phyloP scores from a whole-genome alignment of 2,113 vertebrate species.

The Hyla sarda region DNA sequence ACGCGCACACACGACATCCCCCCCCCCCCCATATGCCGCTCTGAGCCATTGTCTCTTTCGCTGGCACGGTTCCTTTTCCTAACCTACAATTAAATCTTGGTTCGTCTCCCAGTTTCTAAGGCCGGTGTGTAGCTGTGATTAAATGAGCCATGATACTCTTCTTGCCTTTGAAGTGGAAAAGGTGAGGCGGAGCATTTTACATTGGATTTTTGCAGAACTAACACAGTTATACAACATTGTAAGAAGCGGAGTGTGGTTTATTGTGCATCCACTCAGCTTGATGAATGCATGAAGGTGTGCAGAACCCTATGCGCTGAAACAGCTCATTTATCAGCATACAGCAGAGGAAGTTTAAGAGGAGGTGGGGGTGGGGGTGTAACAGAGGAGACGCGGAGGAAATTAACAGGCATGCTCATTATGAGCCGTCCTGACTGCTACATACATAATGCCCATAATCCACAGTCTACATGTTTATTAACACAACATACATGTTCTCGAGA shows the following conservation, averaged over 20 bases:
- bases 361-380: background rate
- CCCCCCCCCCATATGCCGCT: background rate
- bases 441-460: background rate
- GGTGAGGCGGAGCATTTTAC: slow-evolving; percentile 14
- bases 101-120: slow-evolving; percentile 23
- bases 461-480: background rate
- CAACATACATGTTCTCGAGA: background rate
- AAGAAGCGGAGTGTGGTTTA: slow-evolving; percentile 12
- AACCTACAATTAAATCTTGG: slow-evolving; percentile 15
- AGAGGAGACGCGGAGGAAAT: slow-evolving; percentile 10
- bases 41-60: background rate
- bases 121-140: slow-evolving; percentile 26
- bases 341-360: slow-evolving; percentile 12
- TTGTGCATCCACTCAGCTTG: slow-evolving; percentile 23
- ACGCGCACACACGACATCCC: background rate
- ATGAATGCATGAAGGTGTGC: slow-evolving; percentile 16
- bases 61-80: background rate
- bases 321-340: slow-evolving; percentile 31
- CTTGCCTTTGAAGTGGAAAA: slow-evolving; percentile 41
- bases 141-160: slow-evolving; percentile 35
- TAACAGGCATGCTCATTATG: background rate
- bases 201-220: slow-evolving; percentile 34
- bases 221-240: background rate
- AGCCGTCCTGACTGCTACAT: background rate
- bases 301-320: background rate